Base-by-base conservation (phyloP, 2,888 invertebrate genomes). In the Tenthredo livida region DNA sequence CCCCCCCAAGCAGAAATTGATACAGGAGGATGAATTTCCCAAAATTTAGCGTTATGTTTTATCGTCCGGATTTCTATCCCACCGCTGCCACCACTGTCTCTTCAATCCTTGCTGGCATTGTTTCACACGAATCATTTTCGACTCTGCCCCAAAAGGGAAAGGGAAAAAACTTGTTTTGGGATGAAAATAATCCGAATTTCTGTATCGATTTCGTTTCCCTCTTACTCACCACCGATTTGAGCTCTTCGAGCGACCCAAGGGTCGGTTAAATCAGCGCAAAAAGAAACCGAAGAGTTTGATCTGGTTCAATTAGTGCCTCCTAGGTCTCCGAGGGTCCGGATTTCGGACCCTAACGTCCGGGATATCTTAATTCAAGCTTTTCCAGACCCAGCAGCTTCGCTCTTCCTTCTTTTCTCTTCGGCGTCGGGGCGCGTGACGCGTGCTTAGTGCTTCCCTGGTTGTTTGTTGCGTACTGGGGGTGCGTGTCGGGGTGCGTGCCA, bases 401-500 rank as follows among this genome's bases (percentile, higher is more conserved):
- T 43, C 25, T 40, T 21, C 15, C 5, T 54, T 54, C n/a, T 72
- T 72, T 72, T 9, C 70, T 40, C 40, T 21, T 17, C 70, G 70
- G 10, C 40, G 33, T 47, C 43, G 73, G 43, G n/a, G 73, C 12
- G 6, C 12, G 73, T n/a, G 54, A 77, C 54, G 58, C 61, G 58
- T 80, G 88, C 88, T 88, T 90, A 89, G 89, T 89, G 90, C 88
- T 88, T 88, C 87, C 88, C 85, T 86, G 87, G 87, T 87, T 88
- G 89, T 90, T 90, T 88, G 91, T 91, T 89, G 91, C 90, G 90
- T 90, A 90, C 89, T 87, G 10, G 80, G 58, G 80, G 80, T 90
- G 91, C 90, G 90, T 90, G 91, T 89, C 87, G 33, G 84, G 89
- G 90, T 89, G 90, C 91, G 91, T 91, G 91, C 88, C 88, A 86